These are phyloP conservation scores for Ochotona princeps DNA, from an alignment of 2,113 vertebrate species.

Conservation along the genomic window DNA sequence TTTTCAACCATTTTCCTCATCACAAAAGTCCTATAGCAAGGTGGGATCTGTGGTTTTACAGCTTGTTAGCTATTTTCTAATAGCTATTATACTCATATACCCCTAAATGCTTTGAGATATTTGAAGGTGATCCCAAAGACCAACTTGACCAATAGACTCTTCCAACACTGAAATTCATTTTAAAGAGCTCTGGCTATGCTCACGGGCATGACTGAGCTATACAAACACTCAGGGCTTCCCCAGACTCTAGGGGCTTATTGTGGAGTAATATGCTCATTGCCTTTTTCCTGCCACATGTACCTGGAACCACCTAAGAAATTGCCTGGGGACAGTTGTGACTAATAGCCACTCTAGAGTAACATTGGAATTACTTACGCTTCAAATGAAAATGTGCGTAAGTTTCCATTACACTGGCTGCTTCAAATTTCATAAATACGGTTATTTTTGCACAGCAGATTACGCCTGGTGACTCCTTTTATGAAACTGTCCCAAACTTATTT, in stretches of 20 bases:
- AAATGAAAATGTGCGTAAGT: background rate
- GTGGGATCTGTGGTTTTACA: background rate
- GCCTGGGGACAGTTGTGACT: background rate
- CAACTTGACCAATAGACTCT: background rate
- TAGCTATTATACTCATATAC: fast-evolving
- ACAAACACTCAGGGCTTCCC: background rate
- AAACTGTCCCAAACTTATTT: background rate
- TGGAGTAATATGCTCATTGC: background rate
- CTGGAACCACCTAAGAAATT: background rate
- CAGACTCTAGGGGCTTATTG: background rate
- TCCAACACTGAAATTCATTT: background rate
- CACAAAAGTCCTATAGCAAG: background rate
- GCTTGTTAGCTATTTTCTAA: background rate
- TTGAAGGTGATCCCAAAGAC: background rate
- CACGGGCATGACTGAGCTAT: background rate
- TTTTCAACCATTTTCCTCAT: background rate
- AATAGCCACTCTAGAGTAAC: background rate
- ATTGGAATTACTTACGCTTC: background rate
- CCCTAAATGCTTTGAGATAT: background rate
- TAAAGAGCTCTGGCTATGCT: background rate
- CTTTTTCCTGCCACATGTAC: background rate
- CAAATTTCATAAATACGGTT: conserved; percentile 8
- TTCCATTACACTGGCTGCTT: background rate
- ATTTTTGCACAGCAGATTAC: background rate
- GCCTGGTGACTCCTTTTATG: background rate